phyloP scores from a whole-genome alignment of 2,113 vertebrate genomes.

The Leptosomus discolor region DNA sequence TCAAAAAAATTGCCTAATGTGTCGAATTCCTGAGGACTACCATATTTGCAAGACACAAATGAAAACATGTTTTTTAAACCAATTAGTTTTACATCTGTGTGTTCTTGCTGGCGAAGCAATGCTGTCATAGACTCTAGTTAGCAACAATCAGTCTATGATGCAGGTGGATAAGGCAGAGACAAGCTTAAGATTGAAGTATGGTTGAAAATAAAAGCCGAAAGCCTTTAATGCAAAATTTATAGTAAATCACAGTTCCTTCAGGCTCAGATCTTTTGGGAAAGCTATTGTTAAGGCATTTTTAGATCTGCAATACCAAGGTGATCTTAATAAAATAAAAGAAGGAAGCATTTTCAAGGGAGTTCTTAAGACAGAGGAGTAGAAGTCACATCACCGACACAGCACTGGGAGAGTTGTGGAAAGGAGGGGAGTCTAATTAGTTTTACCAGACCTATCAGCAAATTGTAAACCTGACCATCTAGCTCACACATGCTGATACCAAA shows the following conservation, averaged over 20 bases:
- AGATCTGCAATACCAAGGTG: neutral
- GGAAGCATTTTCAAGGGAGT: constrained; percentile 34
- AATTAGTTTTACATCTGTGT: constrained; percentile 12
- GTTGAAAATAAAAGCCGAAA: constrained; percentile 13
- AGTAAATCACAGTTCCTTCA: neutral
- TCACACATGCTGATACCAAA: constrained; percentile 33
- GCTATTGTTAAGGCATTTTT: constrained; percentile 5
- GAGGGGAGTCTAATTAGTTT: constrained; percentile 4
- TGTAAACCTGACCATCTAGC: constrained; percentile 53
- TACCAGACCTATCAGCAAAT: constrained; percentile 31
- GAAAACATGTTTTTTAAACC: constrained; percentile 15
- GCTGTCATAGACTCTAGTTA: neutral
- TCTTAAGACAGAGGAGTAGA: constrained; percentile 37
- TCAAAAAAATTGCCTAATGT: neutral
- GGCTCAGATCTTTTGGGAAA: neutral
- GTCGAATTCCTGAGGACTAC: neutral
- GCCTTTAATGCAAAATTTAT: neutral
- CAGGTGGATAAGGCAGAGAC: neutral
- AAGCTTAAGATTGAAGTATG: neutral
- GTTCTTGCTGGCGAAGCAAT: neutral
- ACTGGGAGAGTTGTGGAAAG: constrained; percentile 10
- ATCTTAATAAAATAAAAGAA: constrained; percentile 16
- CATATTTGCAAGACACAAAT: neutral
- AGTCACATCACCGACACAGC: constrained; percentile 15
- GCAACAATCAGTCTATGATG: neutral